Conservation (phyloP, 2,797 vertebrate genomes). For the Pteronotus mesoamericanus region DNA sequence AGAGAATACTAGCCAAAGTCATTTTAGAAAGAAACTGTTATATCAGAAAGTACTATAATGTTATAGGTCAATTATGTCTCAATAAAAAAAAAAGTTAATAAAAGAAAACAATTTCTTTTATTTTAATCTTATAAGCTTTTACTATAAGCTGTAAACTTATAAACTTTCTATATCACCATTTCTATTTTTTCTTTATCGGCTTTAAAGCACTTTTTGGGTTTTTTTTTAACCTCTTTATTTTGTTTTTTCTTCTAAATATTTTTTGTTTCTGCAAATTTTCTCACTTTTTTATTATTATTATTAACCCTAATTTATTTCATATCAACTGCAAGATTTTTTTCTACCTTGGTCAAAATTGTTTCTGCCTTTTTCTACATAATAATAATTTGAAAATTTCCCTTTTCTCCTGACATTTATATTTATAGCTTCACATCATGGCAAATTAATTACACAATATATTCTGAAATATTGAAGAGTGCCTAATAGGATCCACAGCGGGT, state of each 20-base stretch:
- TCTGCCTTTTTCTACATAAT: not conserved
- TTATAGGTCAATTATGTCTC: not conserved
- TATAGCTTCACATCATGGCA: not conserved
- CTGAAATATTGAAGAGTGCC: conserved; percentile 15
- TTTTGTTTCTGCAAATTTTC: not conserved
- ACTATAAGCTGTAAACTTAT: not conserved
- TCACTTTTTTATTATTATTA: not conserved
- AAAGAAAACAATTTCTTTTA: not conserved
- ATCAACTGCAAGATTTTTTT: not conserved
- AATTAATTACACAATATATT: conserved; percentile 15
- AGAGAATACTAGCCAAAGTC: not conserved
- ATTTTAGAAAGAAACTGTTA: not conserved
- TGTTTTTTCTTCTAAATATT: not conserved
- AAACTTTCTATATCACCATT: not conserved
- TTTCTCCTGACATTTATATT: not conserved
- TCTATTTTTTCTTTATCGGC: not conserved
- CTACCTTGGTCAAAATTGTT: not conserved
- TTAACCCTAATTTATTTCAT: not conserved
- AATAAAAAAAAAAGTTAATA: not conserved
- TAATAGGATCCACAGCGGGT: not conserved
- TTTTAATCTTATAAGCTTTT: not conserved
- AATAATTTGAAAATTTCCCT: not conserved
- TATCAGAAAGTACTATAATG: not conserved
- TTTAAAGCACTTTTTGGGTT: not conserved
- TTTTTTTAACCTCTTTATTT: not conserved